Evolutionary conservation across 2,113 vertebrate genomes (phyloP).

Genomic region (Gracilinanus agilis): DNA sequence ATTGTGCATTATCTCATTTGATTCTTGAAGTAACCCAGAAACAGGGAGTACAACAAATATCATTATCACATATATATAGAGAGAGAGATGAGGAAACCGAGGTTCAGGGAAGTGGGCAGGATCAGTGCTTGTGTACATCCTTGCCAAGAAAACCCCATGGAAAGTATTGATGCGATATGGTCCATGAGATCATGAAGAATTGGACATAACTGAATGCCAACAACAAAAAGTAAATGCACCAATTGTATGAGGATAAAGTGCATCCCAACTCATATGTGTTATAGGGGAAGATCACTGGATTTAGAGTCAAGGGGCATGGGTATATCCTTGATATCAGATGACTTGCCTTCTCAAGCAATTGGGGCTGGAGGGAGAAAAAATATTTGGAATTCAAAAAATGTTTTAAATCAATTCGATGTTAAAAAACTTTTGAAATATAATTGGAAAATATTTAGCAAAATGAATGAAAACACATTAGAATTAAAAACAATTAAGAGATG

Average conservation of each 20-base stretch:
- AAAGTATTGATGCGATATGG: too few relatives aligned
- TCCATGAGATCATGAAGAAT: too few relatives aligned
- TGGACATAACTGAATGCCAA: too few relatives aligned
- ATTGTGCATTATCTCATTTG: background rate
- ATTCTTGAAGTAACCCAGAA: background rate
- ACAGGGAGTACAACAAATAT: background rate
- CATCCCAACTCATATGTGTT: background rate
- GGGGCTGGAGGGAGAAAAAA: background rate
- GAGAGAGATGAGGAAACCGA: background rate
- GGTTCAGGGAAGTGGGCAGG: background rate
- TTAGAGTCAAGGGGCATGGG: background rate
- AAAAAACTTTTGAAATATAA: background rate
- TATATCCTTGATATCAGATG: background rate
- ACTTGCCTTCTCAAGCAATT: background rate
- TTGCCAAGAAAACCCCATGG: too few relatives aligned
- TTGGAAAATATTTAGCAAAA: background rate
- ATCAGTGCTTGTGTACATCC: background rate
- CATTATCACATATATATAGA: background rate
- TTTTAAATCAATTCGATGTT: background rate
- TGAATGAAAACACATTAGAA: background rate
- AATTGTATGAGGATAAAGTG: background rate
- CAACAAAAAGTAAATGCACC: background rate
- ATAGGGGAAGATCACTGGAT: background rate
- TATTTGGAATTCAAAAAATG: background rate
- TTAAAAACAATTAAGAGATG: background rate